Evolutionary conservation across 1,140 invertebrate species (phyloP).

Genomic region (Amphibalanus amphitrite): DNA sequence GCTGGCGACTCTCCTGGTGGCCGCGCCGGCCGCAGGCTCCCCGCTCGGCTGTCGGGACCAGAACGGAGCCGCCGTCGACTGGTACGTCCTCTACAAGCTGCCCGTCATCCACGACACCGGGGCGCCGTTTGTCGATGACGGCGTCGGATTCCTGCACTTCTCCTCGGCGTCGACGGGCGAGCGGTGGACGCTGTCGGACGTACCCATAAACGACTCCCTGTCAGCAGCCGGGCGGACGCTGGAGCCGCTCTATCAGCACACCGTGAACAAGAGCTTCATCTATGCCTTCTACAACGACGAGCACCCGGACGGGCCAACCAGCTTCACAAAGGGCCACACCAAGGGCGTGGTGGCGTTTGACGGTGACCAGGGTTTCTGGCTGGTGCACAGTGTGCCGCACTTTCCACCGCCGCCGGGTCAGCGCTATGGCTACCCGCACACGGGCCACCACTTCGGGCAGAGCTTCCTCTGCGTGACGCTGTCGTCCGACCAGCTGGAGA

Average conservation of each 20-base stretch:
- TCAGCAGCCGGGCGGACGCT: constrained; percentile 57
- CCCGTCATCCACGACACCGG: constrained; percentile 41
- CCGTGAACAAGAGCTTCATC: constrained; percentile 18
- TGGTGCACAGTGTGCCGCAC: constrained; percentile 76
- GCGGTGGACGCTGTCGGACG: constrained; percentile 48
- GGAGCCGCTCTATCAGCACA: constrained; percentile 38
- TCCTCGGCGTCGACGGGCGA: constrained; percentile 34
- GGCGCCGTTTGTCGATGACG: constrained; percentile 37
- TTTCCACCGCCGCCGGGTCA: constrained; percentile 43
- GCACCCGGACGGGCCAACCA: constrained; percentile 37
- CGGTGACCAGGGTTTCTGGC: constrained; percentile 55
- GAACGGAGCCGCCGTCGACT: constrained; percentile 13
- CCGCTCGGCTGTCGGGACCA: constrained; percentile 14
- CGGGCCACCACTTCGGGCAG: constrained; percentile 58
- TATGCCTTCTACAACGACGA: constrained; percentile 70
- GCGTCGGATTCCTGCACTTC: constrained; percentile 53
- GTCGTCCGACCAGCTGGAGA: constrained; percentile 40
- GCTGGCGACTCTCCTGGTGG: too few relatives aligned
- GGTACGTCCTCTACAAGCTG: constrained; percentile 49
- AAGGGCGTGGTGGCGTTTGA: constrained; percentile 68
- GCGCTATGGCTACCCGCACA: constrained; percentile 51
- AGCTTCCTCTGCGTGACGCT: constrained; percentile 69
- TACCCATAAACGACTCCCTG: constrained; percentile 40
- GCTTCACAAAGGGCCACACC: constrained; percentile 48
- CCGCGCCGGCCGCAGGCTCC: too few relatives aligned